Percentiles rank a stretch among this genome's conserved stretches.
Evolutionary conservation across 2,888 invertebrate species (phyloP).

Genomic region (Aleiodes alternator): DNA sequence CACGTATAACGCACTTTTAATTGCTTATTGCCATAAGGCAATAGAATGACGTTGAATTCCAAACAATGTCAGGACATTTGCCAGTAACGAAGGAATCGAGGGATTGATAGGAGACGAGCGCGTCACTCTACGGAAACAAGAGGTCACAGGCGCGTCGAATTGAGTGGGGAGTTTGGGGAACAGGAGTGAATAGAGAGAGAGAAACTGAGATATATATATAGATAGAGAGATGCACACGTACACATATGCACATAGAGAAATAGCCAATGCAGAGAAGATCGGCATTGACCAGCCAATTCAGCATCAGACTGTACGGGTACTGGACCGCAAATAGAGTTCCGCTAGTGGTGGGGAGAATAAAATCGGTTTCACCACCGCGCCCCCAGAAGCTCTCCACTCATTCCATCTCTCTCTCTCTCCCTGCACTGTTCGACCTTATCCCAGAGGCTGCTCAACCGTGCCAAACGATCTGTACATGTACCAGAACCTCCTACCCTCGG

Average conservation of each 20-base stretch:
- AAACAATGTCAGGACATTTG: not conserved
- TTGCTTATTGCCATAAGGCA: too few relatives aligned
- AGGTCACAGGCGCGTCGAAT: slow-evolving; percentile 13
- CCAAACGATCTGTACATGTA: slow-evolving; percentile 36
- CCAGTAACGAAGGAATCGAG: slow-evolving; percentile 17
- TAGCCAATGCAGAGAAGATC: slow-evolving; percentile 51
- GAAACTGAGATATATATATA: not conserved
- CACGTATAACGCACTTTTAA: too few relatives aligned
- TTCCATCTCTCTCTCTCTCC: not conserved
- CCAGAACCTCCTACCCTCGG: slow-evolving; percentile 21
- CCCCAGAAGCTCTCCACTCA: slow-evolving; percentile 39
- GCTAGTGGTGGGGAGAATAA: slow-evolving; percentile 67
- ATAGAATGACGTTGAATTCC: too few relatives aligned
- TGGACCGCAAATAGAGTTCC: slow-evolving; percentile 73
- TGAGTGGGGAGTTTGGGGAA: slow-evolving; percentile 13
- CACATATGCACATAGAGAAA: slow-evolving; percentile 34
- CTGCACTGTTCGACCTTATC: not conserved
- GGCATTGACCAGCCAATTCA: slow-evolving; percentile 70
- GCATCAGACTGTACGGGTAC: slow-evolving; percentile 69
- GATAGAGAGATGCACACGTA: not conserved
- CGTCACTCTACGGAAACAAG: slow-evolving; percentile 35
- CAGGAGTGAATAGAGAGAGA: slow-evolving; percentile 37
- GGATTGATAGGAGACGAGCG: slow-evolving; percentile 50
- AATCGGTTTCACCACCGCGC: slow-evolving; percentile 59
- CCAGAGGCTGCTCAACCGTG: slow-evolving; percentile 31